Evolutionary conservation across 2,797 vertebrate species (phyloP), one percentile per base, ranked within the genome.

Genomic region (Crotalus adamanteus): DNA sequence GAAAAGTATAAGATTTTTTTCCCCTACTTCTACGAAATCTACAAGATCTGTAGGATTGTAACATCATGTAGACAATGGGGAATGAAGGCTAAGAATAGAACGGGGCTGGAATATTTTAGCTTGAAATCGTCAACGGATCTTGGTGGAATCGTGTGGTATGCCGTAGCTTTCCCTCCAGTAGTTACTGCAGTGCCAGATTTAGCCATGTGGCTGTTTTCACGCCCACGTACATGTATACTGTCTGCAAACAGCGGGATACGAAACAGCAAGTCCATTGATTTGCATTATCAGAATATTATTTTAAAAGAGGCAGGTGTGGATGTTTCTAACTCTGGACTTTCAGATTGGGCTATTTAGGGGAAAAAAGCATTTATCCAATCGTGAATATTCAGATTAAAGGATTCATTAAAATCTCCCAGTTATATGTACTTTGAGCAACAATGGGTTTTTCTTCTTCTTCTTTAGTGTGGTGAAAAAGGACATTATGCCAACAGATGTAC

Each of bases 401-500:
- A 51, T 55, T 9, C 56, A 9, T 20, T 11, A 14, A 12, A 37
- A 56, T 8, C 13, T 87, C 31, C 6, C 63, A 87, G n/a, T 12
- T 37, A 9, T 20, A 25, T 60, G 28, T 42, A 60, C 59, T 47
- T 63, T 63, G 28, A 69, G 63, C 5, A 88, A 88, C 47, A 12
- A 25, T 1, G 0, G 47, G n/a, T 94, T 69, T 88, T 20, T 92
- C 65, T 92, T 92, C 78, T 92, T 92, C 55, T 96, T 93, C 95
- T 6, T 51, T 93, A 99, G 99, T 99, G 99, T 96, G 99, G 99
- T 73, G 99, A 99, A 97, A 99, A 99, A 97, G 99, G 99, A 95
- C 99, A 99, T 97, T 99, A 99, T 86, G 99, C 99, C 97, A 99
- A 99, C 98, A 99, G 99, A 98, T 99, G 99, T 97, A 99, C 98